A percentile compares a stretch with the other conserved stretches of the same genome.
Conservation (phyloP, 2,888 invertebrate species). For the Halictus quadricinctus region DNA sequence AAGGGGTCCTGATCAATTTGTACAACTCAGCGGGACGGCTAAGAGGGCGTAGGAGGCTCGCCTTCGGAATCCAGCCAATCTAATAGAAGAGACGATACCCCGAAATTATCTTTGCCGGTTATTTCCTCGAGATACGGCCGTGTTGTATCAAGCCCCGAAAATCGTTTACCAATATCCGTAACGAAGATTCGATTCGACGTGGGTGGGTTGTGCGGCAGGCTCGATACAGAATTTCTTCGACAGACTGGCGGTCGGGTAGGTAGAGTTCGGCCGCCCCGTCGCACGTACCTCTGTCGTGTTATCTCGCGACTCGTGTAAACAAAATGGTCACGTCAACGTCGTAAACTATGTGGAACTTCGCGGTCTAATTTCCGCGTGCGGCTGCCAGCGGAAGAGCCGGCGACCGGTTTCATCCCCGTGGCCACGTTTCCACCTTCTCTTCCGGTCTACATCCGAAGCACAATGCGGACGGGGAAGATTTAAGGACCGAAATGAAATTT, state of each 20-base stretch:
- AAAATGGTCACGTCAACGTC: conserved; percentile 74
- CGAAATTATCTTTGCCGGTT: conserved; percentile 26
- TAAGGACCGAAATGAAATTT: background rate
- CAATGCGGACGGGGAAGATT: background rate
- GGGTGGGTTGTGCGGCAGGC: background rate
- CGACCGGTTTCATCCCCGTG: conserved; percentile 2
- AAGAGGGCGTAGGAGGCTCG: background rate
- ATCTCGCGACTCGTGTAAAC: conserved; percentile 66
- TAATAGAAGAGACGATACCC: background rate
- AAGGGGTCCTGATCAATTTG: background rate
- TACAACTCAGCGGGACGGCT: background rate
- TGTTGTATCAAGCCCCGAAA: conserved; percentile 28
- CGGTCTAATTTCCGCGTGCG: conserved; percentile 75
- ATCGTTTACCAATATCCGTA: conserved; percentile 56
- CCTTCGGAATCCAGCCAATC: background rate
- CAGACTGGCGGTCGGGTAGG: conserved; percentile 4
- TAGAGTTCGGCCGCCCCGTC: background rate
- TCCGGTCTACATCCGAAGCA: background rate
- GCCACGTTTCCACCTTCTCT: conserved; percentile 24
- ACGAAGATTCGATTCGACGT: conserved; percentile 32
- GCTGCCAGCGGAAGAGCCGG: conserved; percentile 14
- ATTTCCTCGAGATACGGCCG: conserved; percentile 18
- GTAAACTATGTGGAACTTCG: conserved; percentile 72
- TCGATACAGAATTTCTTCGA: conserved; percentile 38
- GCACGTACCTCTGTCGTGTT: conserved; percentile 24